Evolutionary conservation across 2,797 vertebrate species (phyloP), one percentile per base, ranked within the genome.

Genomic region (Labroides dimidiatus): DNA sequence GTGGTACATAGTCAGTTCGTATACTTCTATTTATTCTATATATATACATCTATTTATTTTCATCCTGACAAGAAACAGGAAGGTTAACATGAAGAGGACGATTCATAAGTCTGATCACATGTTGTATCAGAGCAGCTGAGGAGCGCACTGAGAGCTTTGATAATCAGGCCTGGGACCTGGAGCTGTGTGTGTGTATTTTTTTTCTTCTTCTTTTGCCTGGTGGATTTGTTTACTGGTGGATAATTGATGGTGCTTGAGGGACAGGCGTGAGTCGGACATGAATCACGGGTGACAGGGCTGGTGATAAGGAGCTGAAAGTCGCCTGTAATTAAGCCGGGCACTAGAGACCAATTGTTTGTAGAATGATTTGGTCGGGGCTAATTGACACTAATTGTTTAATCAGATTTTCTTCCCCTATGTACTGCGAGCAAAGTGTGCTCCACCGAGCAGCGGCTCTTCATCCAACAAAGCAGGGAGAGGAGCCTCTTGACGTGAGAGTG

Each of bases 321-420:
- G 95, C 92, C 95, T 89, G 92, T 98, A 98, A 99, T 99, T 98
- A 99, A 99, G 95, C 95, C 85, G 90, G 95, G 95, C 96, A 96
- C 96, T 96, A 92, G 97, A 99, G 97, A 99, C 96, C 96, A 97
- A 97, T 98, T 99, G 96, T 98, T 98, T 98, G 94, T 92, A 86
- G 95, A 96, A 96, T 96, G 96, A 97, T 98, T 97, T 96, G 96
- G 94, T 96, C 93, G 93, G 92, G 92, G 96, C 96, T 99, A 99
- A 99, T 99, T 99, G 96, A 96, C 96, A 96, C 95, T 99, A 99
- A 99, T 98, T 98, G 96, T 98, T 99, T 98, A 97, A 98, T 97
- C 96, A 96, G 96, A 97, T 97, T 97, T 98, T 96, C 95, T 95
- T 95, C 93, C 94, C 94, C 91, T 90, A 81, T 66, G 88, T 88